These are phyloP conservation scores for Campylomormyrus numenius DNA, from an alignment of 2,113 vertebrate genomes.

Conservation along the genomic window DNA sequence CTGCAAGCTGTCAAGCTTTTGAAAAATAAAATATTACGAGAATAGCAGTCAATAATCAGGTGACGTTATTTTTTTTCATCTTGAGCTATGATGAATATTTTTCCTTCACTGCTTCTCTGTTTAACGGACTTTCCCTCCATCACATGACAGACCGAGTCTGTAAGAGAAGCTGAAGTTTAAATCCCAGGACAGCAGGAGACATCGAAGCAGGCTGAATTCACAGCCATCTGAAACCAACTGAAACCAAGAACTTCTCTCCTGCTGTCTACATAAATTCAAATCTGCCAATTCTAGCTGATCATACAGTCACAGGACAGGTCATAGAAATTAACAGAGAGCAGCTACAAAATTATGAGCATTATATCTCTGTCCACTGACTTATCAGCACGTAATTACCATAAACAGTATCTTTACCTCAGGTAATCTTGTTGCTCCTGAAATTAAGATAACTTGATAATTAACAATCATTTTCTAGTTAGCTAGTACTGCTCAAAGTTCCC, in stretches of 20 bases:
- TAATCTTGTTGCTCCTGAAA: not conserved
- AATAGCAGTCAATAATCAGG: not conserved
- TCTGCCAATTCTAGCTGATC: not conserved
- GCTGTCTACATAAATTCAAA: not conserved
- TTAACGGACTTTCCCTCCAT: not conserved
- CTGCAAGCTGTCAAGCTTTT: not conserved
- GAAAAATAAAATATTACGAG: not conserved
- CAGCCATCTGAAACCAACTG: not conserved
- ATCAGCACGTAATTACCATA: not conserved
- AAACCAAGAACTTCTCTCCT: not conserved
- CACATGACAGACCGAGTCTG: not conserved
- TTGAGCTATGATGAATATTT: not conserved
- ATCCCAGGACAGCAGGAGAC: not conserved
- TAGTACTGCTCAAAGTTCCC: not conserved
- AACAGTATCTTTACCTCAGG: not conserved
- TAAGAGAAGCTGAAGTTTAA: not conserved
- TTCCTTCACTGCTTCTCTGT: not conserved
- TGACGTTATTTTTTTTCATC: not conserved
- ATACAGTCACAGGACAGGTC: not conserved
- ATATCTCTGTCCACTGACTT: not conserved
- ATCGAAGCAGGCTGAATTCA: not conserved
- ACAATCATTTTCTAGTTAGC: not conserved
- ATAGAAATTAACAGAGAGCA: not conserved
- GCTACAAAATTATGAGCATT: not conserved
- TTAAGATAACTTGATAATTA: not conserved